Percentiles rank a stretch among this genome's conserved stretches.
Evolutionary conservation across 2,888 invertebrate genomes (phyloP).

Genomic region (Charanyca ferruginea): DNA sequence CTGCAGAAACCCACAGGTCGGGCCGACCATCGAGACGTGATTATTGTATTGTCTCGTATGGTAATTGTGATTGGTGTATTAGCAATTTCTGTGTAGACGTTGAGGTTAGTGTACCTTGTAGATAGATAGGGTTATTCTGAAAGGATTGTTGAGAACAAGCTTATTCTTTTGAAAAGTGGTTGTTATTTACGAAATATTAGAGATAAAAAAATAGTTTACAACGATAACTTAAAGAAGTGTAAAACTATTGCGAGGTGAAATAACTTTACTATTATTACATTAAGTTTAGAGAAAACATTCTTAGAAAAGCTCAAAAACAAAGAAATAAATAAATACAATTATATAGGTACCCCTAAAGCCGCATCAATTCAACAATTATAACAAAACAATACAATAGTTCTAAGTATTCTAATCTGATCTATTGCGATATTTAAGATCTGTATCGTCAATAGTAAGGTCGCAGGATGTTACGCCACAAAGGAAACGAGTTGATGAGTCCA

Average conservation of each 20-base stretch:
- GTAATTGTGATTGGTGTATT: conserved; percentile 62
- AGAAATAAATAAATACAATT: not conserved
- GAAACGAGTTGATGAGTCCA: conserved; percentile 59
- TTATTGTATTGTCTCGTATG: conserved; percentile 66
- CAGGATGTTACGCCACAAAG: conserved; percentile 75
- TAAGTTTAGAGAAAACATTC: too few species aligned
- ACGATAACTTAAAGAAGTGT: too few species aligned
- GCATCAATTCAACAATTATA: conserved; percentile 57
- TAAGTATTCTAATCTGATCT: conserved; percentile 65
- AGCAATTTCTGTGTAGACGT: conserved; percentile 49
- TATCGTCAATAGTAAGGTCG: conserved; percentile 75
- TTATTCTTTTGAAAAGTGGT: too few species aligned
- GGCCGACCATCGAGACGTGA: conserved; percentile 59
- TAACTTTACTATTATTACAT: too few species aligned
- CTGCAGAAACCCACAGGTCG: conserved; percentile 62
- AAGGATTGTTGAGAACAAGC: not conserved
- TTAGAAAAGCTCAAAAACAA: not conserved
- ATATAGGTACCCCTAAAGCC: conserved; percentile 14
- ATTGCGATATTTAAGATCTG: conserved; percentile 58
- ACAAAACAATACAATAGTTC: conserved; percentile 62
- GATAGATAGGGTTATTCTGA: conserved; percentile 32
- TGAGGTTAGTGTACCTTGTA: conserved; percentile 35
- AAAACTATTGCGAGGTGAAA: too few species aligned
- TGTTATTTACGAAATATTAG: too few species aligned
- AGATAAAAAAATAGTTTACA: too few species aligned